phyloP scores from a whole-genome alignment of 1,140 invertebrate species.

The Drosophila baimaii region DNA sequence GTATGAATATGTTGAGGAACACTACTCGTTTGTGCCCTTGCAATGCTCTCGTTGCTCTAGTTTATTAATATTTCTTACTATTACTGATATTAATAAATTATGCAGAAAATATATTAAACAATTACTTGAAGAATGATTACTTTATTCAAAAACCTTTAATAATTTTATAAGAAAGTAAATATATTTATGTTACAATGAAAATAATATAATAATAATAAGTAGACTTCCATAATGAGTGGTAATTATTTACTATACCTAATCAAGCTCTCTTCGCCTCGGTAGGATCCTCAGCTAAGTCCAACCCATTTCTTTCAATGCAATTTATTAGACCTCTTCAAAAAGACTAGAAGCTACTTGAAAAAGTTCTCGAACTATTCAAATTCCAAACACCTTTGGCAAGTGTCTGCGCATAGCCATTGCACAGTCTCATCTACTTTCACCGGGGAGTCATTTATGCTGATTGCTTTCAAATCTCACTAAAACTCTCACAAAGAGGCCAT shows the following conservation, averaged over 20 bases:
- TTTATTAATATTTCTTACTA: no score
- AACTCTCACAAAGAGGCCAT: not conserved
- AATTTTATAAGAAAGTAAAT: no score
- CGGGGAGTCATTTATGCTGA: constrained; percentile 4
- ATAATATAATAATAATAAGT: no score
- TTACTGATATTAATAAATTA: no score
- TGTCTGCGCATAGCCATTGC: no score
- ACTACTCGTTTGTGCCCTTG: no score
- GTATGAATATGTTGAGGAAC: no score
- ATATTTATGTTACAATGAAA: no score
- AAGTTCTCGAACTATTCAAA: not conserved
- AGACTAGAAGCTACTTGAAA: not conserved
- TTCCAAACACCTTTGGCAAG: not conserved
- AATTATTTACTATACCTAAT: not conserved
- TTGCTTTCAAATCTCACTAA: constrained; percentile 29
- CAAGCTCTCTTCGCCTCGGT: not conserved
- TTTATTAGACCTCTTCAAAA: not conserved
- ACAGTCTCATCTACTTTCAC: not conserved
- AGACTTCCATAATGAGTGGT: not conserved
- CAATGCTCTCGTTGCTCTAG: no score
- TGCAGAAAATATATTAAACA: no score
- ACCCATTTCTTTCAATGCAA: not conserved
- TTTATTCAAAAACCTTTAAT: no score
- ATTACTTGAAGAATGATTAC: no score
- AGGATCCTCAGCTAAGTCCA: not conserved